A percentile compares a stretch with the other conserved stretches of the same genome.
phyloP scores from a whole-genome alignment of 1,140 invertebrate species.

The Hypothenemus hampei region DNA sequence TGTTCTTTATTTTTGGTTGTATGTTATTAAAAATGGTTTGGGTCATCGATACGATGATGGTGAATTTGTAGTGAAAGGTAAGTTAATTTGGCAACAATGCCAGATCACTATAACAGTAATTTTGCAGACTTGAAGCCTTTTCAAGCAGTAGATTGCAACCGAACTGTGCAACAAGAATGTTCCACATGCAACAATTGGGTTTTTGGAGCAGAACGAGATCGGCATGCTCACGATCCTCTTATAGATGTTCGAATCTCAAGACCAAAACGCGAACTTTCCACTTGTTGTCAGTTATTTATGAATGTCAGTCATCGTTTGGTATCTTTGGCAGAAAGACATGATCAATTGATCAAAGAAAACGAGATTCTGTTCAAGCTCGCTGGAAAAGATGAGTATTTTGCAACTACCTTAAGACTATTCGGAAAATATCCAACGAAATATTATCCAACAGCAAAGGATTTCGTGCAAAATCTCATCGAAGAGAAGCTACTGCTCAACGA shows the following conservation, averaged over 20 bases:
- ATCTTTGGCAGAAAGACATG: background rate
- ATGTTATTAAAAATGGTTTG: slow-evolving; percentile 48
- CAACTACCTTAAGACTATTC: slow-evolving; percentile 7
- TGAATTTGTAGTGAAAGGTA: slow-evolving; percentile 32
- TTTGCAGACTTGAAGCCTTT: slow-evolving; percentile 7
- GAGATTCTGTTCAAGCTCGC: slow-evolving; percentile 6
- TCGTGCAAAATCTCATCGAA: slow-evolving; percentile 12
- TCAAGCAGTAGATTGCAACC: background rate
- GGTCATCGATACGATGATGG: slow-evolving; percentile 40
- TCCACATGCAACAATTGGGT: background rate
- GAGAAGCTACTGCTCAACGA: slow-evolving; percentile 19
- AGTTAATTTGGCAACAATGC: background rate
- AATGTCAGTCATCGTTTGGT: slow-evolving; percentile 4
- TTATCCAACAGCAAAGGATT: slow-evolving; percentile 4
- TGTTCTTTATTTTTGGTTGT: slow-evolving; percentile 54
- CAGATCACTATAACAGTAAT: background rate
- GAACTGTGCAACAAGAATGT: background rate
- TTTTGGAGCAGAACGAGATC: background rate
- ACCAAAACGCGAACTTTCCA: background rate
- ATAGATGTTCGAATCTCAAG: background rate
- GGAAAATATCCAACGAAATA: slow-evolving; percentile 4
- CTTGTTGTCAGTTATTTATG: slow-evolving; percentile 8
- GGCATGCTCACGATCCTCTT: background rate
- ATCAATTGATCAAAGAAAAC: slow-evolving; percentile 10
- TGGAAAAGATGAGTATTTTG: slow-evolving; percentile 3